Percentiles rank a stretch among this genome's conserved stretches.
phyloP scores from a whole-genome alignment of 2,797 vertebrate species.

The Notolepis coatsorum region DNA sequence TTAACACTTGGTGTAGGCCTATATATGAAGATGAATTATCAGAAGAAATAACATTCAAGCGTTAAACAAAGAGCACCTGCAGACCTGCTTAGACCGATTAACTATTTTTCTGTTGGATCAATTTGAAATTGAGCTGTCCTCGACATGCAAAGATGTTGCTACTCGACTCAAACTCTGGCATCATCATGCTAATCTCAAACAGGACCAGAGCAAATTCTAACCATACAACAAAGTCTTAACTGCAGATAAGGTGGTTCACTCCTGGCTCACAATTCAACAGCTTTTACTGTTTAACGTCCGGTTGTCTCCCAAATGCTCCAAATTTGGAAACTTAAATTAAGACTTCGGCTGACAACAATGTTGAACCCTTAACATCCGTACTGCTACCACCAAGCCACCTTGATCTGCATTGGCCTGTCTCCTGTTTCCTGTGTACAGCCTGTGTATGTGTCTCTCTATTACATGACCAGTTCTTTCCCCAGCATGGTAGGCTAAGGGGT shows the following conservation, averaged over 20 bases:
- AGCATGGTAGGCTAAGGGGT: conserved; percentile 98
- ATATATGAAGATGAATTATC: background rate
- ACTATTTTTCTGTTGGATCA: background rate
- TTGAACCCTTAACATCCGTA: conserved; percentile 6
- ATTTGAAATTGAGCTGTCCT: conserved; percentile 17
- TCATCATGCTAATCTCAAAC: conserved; percentile 10
- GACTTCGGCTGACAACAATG: background rate
- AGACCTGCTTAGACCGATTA: background rate
- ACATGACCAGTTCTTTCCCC: conserved; percentile 98
- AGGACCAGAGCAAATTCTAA: conserved; percentile 73
- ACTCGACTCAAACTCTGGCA: conserved; percentile 3
- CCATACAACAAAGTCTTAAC: conserved; percentile 51
- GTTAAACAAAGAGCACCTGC: no score
- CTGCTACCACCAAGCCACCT: conserved; percentile 84
- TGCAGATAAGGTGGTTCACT: conserved; percentile 87
- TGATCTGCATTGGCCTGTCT: conserved; percentile 88
- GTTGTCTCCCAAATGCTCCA: background rate
- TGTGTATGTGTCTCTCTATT: conserved; percentile 99
- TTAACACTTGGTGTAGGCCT: conserved; percentile 5
- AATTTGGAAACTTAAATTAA: no score
- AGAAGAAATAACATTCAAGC: background rate
- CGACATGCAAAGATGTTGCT: background rate
- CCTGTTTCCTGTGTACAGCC: conserved; percentile 89
- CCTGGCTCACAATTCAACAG: background rate
- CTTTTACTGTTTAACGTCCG: background rate